A percentile compares a stretch with the other conserved stretches of the same genome.
phyloP scores from a whole-genome alignment of 30 jellyfish, hydroid and myxozoan species.

The Calvadosia cruxmelitensis region DNA sequence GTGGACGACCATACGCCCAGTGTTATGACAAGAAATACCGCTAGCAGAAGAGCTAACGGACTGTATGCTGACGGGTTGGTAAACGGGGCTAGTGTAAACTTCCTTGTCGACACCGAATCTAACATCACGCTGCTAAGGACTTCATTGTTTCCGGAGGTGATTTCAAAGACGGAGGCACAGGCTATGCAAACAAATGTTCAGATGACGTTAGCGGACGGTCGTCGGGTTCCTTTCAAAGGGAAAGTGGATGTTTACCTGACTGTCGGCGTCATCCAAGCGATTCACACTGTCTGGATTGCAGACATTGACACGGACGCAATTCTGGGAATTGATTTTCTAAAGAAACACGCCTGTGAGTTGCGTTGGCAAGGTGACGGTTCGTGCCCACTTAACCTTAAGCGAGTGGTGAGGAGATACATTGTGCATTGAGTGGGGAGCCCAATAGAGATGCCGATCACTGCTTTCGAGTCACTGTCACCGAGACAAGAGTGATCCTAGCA shows the following conservation, averaged over 20 bases:
- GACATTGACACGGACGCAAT: background rate
- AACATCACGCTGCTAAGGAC: no score
- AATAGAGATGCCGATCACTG: background rate
- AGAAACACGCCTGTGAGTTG: background rate
- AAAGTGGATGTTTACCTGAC: background rate
- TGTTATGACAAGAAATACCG: no score
- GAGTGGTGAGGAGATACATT: no score
- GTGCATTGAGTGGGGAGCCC: background rate
- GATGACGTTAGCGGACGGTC: background rate
- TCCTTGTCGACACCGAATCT: no score
- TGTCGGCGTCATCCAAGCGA: background rate
- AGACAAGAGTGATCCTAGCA: background rate
- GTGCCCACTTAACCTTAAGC: no score
- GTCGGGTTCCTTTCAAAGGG: background rate
- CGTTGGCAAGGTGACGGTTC: background rate
- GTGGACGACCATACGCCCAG: no score
- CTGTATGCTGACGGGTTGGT: background rate
- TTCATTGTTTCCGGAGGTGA: no score
- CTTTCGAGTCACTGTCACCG: background rate
- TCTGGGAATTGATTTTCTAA: background rate
- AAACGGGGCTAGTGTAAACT: background rate
- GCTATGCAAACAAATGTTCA: background rate
- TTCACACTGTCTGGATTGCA: constrained; percentile 2
- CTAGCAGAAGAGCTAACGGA: no score
- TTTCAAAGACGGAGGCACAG: no score